Conservation (phyloP, 2,113 vertebrate genomes). For the Dasypus novemcinctus region DNA sequence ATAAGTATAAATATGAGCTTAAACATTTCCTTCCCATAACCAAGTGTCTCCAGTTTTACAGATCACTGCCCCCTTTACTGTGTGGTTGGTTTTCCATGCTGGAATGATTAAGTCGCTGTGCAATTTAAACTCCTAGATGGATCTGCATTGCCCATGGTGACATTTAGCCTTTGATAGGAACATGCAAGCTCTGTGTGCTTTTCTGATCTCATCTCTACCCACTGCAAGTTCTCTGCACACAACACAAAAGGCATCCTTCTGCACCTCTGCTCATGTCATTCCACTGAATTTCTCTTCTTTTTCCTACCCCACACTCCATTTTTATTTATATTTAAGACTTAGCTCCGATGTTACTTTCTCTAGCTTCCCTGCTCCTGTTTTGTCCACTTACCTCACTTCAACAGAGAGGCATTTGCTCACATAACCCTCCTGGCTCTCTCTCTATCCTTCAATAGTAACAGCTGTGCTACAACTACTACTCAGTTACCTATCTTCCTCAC, state of each 20-base stretch:
- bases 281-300: not conserved
- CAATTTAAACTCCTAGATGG: not conserved
- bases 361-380: not conserved
- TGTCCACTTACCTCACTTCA: not conserved
- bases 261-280: not conserved
- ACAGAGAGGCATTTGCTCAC: not conserved
- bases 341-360: not conserved
- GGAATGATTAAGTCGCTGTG: not conserved
- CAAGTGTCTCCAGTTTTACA: not conserved
- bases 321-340: not conserved
- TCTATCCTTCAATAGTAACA: not conserved
- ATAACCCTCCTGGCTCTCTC: not conserved
- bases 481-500: not conserved
- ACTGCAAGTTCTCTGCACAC: not conserved
- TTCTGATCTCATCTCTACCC: not conserved
- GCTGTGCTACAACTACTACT: not conserved
- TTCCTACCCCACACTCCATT: not conserved
- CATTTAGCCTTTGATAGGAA: not conserved
- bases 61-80: not conserved
- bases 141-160: not conserved
- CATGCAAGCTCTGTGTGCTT: not conserved
- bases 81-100: not conserved
- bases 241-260: not conserved
- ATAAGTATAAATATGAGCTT: not conserved
- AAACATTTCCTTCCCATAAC: not conserved